A percentile compares a stretch with the other conserved stretches of the same genome.
These are phyloP conservation scores for Gadus macrocephalus DNA, from an alignment of 2,113 vertebrate genomes.

Conservation along the genomic window DNA sequence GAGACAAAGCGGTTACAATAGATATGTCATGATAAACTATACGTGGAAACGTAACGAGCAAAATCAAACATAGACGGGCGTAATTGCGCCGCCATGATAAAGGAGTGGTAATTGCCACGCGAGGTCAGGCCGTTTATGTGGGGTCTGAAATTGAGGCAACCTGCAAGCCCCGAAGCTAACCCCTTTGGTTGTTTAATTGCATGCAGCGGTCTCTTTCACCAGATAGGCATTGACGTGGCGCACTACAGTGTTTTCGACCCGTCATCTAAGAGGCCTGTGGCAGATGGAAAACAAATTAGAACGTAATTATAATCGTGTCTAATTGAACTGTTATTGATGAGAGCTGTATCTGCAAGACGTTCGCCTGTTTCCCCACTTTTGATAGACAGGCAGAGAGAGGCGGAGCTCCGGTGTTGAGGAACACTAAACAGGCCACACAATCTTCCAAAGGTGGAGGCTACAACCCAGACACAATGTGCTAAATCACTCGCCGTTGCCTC, in stretches of 20 bases:
- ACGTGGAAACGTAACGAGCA: neutral
- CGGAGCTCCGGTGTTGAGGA: no score
- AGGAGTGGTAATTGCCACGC: constrained; percentile 58
- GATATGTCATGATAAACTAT: no score
- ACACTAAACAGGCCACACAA: no score
- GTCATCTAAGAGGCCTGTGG: constrained; percentile 33
- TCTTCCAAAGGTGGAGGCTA: no score
- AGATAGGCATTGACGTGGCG: constrained; percentile 48
- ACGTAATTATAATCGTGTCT: constrained; percentile 32
- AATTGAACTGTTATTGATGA: constrained; percentile 56
- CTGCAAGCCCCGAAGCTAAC: constrained; percentile 39
- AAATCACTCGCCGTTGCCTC: no score
- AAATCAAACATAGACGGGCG: constrained; percentile 16
- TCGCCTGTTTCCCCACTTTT: constrained; percentile 8
- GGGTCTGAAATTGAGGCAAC: constrained; percentile 40
- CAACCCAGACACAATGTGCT: no score
- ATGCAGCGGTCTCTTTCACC: constrained; percentile 26
- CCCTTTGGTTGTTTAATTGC: constrained; percentile 21
- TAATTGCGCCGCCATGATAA: constrained; percentile 50
- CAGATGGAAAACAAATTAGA: constrained; percentile 47
- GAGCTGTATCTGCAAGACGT: constrained; percentile 23
- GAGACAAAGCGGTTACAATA: no score
- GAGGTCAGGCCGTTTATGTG: constrained; percentile 58
- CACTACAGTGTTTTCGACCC: constrained; percentile 38
- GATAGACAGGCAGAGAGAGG: constrained; percentile 1